phyloP scores from a whole-genome alignment of 2,797 vertebrate species.

The Schizothorax lantsangensis region DNA sequence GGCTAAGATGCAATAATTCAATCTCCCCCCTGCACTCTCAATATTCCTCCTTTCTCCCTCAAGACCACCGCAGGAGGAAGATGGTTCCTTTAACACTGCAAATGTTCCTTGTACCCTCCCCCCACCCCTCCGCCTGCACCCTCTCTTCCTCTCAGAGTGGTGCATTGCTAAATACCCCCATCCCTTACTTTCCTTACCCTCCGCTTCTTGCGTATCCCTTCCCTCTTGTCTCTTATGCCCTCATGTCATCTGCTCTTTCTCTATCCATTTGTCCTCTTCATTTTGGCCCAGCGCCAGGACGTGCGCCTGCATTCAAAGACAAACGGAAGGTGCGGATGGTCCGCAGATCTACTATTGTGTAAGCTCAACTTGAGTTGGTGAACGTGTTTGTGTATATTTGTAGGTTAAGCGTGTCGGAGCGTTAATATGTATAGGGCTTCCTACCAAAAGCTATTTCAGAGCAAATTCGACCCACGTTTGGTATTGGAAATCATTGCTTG shows the following conservation, averaged over 20 bases:
- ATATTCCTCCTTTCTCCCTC: conserved; percentile 35
- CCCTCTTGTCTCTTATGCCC: conserved; percentile 18
- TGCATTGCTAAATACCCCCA: conserved; percentile 51
- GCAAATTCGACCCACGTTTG: conserved; percentile 41
- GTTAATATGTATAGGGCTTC: conserved; percentile 37
- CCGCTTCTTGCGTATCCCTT: conserved; percentile 31
- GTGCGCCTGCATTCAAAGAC: conserved; percentile 33
- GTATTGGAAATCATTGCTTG: conserved; percentile 53
- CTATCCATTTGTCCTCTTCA: background rate
- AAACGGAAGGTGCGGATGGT: background rate
- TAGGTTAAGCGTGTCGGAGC: conserved; percentile 4
- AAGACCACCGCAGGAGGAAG: conserved; percentile 51
- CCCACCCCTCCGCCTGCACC: conserved; percentile 45
- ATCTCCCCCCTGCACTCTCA: conserved; percentile 21
- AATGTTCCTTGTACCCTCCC: conserved; percentile 58
- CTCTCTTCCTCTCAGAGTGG: conserved; percentile 40
- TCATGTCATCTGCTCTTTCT: conserved; percentile 1
- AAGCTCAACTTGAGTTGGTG: conserved; percentile 18
- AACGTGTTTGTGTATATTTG: conserved; percentile 30
- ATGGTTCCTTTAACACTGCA: conserved; percentile 63
- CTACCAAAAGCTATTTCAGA: conserved; percentile 49
- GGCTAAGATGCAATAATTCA: conserved; percentile 13
- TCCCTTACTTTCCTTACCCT: conserved; percentile 42
- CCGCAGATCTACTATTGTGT: conserved; percentile 24
- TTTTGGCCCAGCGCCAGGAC: conserved; percentile 57